These are phyloP conservation scores for Drosophila siamana DNA, from an alignment of 2,888 invertebrate species.

Conservation along the genomic window DNA sequence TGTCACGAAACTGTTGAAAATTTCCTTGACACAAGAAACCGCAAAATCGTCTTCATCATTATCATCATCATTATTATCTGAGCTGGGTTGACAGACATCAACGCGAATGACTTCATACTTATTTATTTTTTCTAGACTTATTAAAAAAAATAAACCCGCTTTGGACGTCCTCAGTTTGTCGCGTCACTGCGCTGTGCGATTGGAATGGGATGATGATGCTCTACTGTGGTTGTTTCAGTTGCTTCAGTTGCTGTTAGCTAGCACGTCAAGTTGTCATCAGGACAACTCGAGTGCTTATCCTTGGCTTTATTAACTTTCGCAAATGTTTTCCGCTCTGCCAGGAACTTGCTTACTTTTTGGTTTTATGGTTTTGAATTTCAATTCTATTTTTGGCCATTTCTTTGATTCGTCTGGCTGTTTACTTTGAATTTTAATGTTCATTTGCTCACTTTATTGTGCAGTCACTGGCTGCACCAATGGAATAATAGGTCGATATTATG, in stretches of 20 bases:
- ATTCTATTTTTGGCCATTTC: conserved; percentile 21
- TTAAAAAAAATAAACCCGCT: conserved; percentile 33
- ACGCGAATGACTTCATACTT: conserved; percentile 28
- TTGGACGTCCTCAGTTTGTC: conserved; percentile 8
- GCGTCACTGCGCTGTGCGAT: conserved; percentile 15
- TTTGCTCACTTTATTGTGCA: conserved; percentile 7
- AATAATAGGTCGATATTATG: conserved; percentile 22
- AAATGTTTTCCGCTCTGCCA: conserved; percentile 36
- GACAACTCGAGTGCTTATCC: conserved; percentile 58
- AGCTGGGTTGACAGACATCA: conserved; percentile 8
- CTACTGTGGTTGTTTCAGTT: conserved; percentile 1
- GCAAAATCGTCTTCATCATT: neutral
- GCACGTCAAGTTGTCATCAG: conserved; percentile 66
- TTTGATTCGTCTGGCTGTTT: conserved; percentile 12
- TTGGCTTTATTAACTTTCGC: conserved; percentile 64
- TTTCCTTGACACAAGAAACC: conserved; percentile 10
- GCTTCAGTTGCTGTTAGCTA: conserved; percentile 38
- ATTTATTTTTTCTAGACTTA: conserved; percentile 10
- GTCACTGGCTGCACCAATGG: conserved; percentile 17
- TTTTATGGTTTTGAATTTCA: conserved; percentile 45
- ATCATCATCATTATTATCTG: conserved; percentile 1
- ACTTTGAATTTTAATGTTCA: conserved; percentile 3
- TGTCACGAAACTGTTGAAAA: conserved; percentile 23
- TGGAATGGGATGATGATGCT: conserved; percentile 1
- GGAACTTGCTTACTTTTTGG: conserved; percentile 17